These are phyloP conservation scores for Tenthredo notha DNA, from an alignment of 2,888 invertebrate genomes.

Conservation along the genomic window DNA sequence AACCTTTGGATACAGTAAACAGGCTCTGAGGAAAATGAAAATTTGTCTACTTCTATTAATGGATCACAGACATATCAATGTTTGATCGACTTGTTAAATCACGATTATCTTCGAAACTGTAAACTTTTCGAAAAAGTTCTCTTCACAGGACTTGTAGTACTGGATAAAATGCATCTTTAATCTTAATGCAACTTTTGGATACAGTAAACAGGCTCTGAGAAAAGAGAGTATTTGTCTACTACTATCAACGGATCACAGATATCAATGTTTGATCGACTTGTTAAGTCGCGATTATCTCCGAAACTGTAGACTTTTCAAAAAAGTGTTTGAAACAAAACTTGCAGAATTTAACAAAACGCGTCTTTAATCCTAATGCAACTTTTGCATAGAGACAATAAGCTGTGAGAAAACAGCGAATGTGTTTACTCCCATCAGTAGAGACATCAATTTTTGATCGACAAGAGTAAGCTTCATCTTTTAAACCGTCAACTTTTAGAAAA, in stretches of 20 bases:
- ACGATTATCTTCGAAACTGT: not conserved
- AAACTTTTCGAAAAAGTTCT: not conserved
- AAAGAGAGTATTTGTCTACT: not conserved
- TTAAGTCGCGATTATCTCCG: not conserved
- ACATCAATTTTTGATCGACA: not conserved
- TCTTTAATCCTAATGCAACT: not conserved
- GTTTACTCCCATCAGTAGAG: not conserved
- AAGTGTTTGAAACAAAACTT: not conserved
- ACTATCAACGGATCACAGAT: not conserved
- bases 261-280: not conserved
- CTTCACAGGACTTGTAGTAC: not conserved
- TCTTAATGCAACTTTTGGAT: not conserved
- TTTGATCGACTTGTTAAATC: not conserved
- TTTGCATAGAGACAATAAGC: not conserved
- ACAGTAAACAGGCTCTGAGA: not conserved
- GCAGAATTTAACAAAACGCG: not conserved
- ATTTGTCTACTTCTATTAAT: not conserved
- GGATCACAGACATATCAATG: not conserved
- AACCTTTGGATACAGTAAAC: not conserved
- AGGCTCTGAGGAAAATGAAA: not conserved
- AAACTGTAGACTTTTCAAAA: not conserved
- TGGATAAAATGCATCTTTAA: not conserved
- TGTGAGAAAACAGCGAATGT: not conserved
- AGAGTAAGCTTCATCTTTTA: too few relatives aligned
- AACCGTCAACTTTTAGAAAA: not conserved